phyloP scores from a whole-genome alignment of 1,140 invertebrate genomes.

The Neodiprion virginianus region DNA sequence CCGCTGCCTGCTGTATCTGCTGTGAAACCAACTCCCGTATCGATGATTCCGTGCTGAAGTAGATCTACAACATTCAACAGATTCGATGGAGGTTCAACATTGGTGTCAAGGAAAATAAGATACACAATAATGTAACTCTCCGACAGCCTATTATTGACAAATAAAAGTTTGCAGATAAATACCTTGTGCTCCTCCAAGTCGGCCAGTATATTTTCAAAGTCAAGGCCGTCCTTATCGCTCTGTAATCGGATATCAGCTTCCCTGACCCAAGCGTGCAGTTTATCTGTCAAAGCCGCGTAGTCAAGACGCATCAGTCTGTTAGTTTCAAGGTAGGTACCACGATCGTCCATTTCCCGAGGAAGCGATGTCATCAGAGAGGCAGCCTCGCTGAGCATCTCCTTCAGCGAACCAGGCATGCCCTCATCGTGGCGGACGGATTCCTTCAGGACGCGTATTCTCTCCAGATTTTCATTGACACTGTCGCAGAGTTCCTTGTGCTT shows the following conservation, averaged over 20 bases:
- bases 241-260: slow-evolving; percentile 81
- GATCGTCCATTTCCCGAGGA: slow-evolving; percentile 80
- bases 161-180: background rate
- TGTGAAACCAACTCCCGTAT: slow-evolving; percentile 83
- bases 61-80: slow-evolving; percentile 59
- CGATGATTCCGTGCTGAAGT: slow-evolving; percentile 79
- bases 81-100: too few species aligned
- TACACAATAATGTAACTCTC: too few species aligned
- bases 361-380: slow-evolving; percentile 77
- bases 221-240: slow-evolving; percentile 81
- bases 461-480: slow-evolving; percentile 75
- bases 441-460: slow-evolving; percentile 72
- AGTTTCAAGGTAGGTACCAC: slow-evolving; percentile 78
- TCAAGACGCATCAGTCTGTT: slow-evolving; percentile 81
- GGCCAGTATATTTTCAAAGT: slow-evolving; percentile 83
- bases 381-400: slow-evolving; percentile 85
- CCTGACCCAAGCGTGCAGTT: slow-evolving; percentile 83
- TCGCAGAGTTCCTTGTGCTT: slow-evolving; percentile 77
- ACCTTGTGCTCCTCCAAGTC: slow-evolving; percentile 87
- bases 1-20: slow-evolving; percentile 81
- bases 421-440: slow-evolving; percentile 76
- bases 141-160: too few species aligned
- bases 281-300: slow-evolving; percentile 75
- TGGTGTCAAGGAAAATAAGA: too few species aligned
- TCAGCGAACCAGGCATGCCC: slow-evolving; percentile 76